Evolutionary conservation across 64 coral and sea anemone species (phyloP), one percentile per base, ranked within the genome.

Genomic region (Trachythela sp.): DNA sequence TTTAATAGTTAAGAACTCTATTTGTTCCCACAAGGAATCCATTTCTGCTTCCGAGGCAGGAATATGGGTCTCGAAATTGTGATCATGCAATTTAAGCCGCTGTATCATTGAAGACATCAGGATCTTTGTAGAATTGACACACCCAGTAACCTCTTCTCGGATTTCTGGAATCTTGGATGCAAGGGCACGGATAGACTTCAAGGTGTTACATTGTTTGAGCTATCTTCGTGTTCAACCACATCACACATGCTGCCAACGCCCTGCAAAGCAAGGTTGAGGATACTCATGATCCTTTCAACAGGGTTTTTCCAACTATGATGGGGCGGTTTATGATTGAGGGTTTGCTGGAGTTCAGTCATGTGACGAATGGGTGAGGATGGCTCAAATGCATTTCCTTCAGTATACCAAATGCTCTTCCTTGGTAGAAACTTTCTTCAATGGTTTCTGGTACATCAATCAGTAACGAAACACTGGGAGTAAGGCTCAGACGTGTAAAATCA

Each of bases 281-380:
- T 85, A 20, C 89, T 90, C 89, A 90, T 90, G 10, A 90, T 85
- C 54, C 89, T 90, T 42, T 90, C 77, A 26, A 90, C 89, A 15
- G 83, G 89, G 20, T 90, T 90, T 59, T 90, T 90, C 83, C 54
- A 85, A 22, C 84, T 86, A 33, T 49, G 84, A 17, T 86, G 39
- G 1, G 40, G 84, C n/a, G 40, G 84, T 71, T 34, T 35, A 90
- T 37, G 18, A 90, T 36, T 22, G 88, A 29, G 15, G 84, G 77
- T 64, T 90, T n/a, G 37, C 88, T n/a, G n/a, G n/a, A n/a, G n/a
- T n/a, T n/a, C n/a, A n/a, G n/a, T n/a, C n/a, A n/a, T n/a, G n/a
- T n/a, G 36, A 43, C 48, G 33, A 26, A 37, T 32, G 30, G 83
- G 59, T 68, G 89, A n/a, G n/a, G 41, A 31, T 70, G 89, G 77